Evolutionary conservation across 2,797 vertebrate genomes (phyloP), one percentile per base, ranked within the genome.

Genomic region (Macropus fuliginosus): DNA sequence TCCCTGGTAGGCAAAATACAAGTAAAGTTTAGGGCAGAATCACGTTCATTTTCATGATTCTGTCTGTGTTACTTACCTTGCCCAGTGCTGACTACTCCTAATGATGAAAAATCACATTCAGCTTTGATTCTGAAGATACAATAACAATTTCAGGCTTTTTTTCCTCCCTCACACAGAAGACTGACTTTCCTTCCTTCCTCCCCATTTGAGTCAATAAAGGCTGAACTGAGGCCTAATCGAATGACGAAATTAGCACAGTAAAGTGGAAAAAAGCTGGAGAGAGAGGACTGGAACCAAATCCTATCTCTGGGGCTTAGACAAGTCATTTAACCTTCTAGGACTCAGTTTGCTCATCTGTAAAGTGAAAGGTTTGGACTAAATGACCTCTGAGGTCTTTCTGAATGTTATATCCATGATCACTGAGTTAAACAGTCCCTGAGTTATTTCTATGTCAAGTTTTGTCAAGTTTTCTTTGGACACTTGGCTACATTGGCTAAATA

Each of bases 71-170:
- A 66, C 8, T 55, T 55, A 91, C 21, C 66, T 12, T 91, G 46
- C 52, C 50, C 16, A 92, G 14, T 55, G 56, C 13, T 92, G 16
- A 21, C 14, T 31, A 94, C 34, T 54, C 62, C 18, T 87, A 92
- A 62, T 74, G 55, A 52, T 93, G 66, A 81, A 81, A 81, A 40
- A 92, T 92, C 66, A 28, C 9, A 93, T 29, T 74, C 59, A 90
- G 59, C 52, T 12, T 56, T 21, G 91, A 55, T 57, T 95, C 55
- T 87, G 92, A 90, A n/a, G 54, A 91, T 93, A 29, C 13, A 92
- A 74, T 56, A 40, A 46, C 89, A 14, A 81, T 27, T 95, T 27
- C 57, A 2, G 34, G 18, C 52, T 14, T 18, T 40, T 74, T 40
- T 5, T 21, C 6, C 8, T 52, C 18, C n/a, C n/a, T 81, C n/a